Evolutionary conservation across 2,113 vertebrate species (phyloP).

Genomic region (Platichthys flesus): DNA sequence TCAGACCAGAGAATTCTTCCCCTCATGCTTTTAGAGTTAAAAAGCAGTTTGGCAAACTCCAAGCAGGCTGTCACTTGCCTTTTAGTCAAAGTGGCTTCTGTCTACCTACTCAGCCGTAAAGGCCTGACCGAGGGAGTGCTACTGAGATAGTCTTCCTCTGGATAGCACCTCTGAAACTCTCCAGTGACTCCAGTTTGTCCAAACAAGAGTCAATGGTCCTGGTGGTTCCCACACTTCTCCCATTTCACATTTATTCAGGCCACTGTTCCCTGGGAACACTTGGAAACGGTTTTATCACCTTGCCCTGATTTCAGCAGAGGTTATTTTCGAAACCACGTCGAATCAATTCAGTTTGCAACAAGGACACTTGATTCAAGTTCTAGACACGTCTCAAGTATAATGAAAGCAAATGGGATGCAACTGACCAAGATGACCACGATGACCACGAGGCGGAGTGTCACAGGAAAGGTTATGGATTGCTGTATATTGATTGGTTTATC

Average conservation of each 20-base stretch:
- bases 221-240: neutral
- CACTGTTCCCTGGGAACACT: neutral
- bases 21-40: too few relatives aligned
- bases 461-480: neutral
- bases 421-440: neutral
- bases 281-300: neutral
- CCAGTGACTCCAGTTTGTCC: neutral
- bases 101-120: too few relatives aligned
- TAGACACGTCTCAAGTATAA: neutral
- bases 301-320: neutral
- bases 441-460: too few relatives aligned
- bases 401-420: neutral
- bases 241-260: neutral
- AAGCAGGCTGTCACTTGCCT: too few relatives aligned
- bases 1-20: too few relatives aligned
- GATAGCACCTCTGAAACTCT: neutral
- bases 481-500: too few relatives aligned
- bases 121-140: too few relatives aligned
- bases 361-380: neutral
- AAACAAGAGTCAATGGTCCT: neutral
- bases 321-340: neutral
- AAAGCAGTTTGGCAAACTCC: too few relatives aligned
- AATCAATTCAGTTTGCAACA: neutral
- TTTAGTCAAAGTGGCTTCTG: too few relatives aligned
- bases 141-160: neutral